A percentile compares a stretch with the other conserved stretches of the same genome.
Conservation (phyloP, 2,797 vertebrate genomes). For the Siniperca scherzeri region DNA sequence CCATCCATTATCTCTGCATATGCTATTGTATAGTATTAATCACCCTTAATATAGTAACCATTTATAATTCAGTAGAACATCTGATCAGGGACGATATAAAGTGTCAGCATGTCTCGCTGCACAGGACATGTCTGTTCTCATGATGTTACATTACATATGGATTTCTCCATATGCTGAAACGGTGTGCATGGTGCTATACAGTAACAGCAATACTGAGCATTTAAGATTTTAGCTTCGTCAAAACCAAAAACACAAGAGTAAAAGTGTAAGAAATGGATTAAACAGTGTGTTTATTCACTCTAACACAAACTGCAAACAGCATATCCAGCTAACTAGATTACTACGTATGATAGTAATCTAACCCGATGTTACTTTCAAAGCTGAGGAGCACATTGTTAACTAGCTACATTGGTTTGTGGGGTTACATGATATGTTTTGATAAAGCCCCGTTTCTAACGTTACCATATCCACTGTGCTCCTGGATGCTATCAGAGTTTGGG, state of each 20-base stretch:
- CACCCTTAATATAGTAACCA: conserved; percentile 43
- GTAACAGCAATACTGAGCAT: no score
- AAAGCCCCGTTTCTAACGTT: not conserved
- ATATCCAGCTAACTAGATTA: no score
- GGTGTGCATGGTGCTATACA: not conserved
- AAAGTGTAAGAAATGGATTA: not conserved
- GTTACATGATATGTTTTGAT: not conserved
- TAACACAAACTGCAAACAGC: not conserved
- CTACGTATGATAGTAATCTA: not conserved
- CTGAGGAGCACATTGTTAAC: no score
- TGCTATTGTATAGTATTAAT: conserved; percentile 18
- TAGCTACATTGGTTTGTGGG: no score
- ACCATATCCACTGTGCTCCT: no score
- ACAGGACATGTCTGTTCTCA: conserved; percentile 4
- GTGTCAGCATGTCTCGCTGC: conserved; percentile 23
- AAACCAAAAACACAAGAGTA: not conserved
- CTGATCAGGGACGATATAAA: conserved; percentile 22
- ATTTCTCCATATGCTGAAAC: not conserved
- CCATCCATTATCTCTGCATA: conserved; percentile 9
- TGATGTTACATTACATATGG: not conserved
- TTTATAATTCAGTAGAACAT: conserved; percentile 60
- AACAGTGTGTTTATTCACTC: not conserved
- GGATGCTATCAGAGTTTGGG: not conserved
- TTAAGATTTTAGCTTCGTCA: not conserved
- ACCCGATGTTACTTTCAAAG: not conserved